Percentiles rank a stretch among this genome's conserved stretches.
These are phyloP conservation scores for Paramacrobiotus metropolitanus DNA, from an alignment of 1,140 invertebrate species.

Conservation along the genomic window DNA sequence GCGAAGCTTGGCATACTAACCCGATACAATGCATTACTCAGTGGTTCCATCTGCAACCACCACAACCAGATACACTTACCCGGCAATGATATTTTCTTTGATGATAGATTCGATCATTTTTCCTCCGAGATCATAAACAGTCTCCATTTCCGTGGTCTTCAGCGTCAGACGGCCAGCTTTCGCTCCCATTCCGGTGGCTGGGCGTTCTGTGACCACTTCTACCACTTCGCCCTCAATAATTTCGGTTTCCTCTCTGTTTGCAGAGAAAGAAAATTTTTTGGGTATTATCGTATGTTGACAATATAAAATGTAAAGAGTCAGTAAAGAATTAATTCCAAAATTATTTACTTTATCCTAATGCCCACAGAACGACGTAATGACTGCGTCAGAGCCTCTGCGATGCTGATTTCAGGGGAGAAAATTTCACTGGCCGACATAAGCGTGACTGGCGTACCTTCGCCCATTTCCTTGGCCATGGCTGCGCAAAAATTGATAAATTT, in stretches of 20 bases:
- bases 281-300: too few relatives aligned
- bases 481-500: constrained; percentile 4
- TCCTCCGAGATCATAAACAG: constrained; percentile 86
- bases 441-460: constrained; percentile 85
- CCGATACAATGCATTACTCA: too few relatives aligned
- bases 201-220: constrained; percentile 82
- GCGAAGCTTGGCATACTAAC: too few relatives aligned
- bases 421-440: constrained; percentile 97
- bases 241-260: constrained; percentile 80
- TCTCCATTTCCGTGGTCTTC: constrained; percentile 99
- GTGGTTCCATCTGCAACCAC: not conserved
- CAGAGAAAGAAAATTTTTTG: too few relatives aligned
- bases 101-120: constrained; percentile 96
- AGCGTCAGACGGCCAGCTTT: constrained; percentile 74
- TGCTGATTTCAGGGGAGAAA: constrained; percentile 94
- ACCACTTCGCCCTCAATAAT: constrained; percentile 98
- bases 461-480: constrained; percentile 71
- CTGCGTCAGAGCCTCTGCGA: constrained; percentile 92
- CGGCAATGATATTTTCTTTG: constrained; percentile 64
- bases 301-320: constrained; percentile 15
- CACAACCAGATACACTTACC: constrained; percentile 19
- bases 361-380: constrained; percentile 91
- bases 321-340: not conserved
- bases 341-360: constrained; percentile 70
- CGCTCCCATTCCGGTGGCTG: constrained; percentile 63